These are phyloP conservation scores for Merodon equestris DNA, from an alignment of 2,888 invertebrate species.

Conservation along the genomic window DNA sequence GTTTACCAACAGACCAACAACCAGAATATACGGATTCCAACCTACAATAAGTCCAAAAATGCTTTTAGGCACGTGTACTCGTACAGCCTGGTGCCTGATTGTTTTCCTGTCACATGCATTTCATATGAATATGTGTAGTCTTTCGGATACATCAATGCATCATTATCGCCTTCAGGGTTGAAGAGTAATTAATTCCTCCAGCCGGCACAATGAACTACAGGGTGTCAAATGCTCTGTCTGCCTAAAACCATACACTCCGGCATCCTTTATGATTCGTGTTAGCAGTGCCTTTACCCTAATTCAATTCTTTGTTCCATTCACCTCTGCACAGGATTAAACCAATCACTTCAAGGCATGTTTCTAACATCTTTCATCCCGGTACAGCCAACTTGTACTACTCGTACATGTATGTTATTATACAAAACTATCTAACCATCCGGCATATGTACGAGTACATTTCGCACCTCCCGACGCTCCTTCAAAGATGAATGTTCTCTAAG, in stretches of 20 bases:
- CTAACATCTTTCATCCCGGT: constrained; percentile 35
- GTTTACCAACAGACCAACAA: too few species aligned
- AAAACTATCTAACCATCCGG: constrained; percentile 60
- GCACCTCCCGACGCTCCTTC: too few species aligned
- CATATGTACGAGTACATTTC: constrained; percentile 28
- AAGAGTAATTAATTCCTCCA: constrained; percentile 58
- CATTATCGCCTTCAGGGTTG: constrained; percentile 18
- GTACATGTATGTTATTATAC: constrained; percentile 20
- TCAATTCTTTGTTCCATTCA: constrained; percentile 59
- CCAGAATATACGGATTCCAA: too few species aligned
- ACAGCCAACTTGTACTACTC: too few species aligned
- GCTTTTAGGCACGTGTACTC: constrained; percentile 9
- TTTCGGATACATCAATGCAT: neutral
- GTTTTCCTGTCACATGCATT: neutral
- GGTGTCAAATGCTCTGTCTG: neutral
- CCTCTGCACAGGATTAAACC: constrained; percentile 42
- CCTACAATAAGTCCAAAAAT: constrained; percentile 16
- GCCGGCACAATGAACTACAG: constrained; percentile 43
- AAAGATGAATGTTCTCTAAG: constrained; percentile 62
- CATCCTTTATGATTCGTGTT: constrained; percentile 30
- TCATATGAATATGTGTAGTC: neutral
- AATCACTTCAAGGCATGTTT: constrained; percentile 51
- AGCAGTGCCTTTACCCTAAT: constrained; percentile 45
- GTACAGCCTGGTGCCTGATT: neutral
- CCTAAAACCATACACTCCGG: constrained; percentile 5